phyloP scores from a whole-genome alignment of 1,140 invertebrate species.

The Sarcophaga bullata region DNA sequence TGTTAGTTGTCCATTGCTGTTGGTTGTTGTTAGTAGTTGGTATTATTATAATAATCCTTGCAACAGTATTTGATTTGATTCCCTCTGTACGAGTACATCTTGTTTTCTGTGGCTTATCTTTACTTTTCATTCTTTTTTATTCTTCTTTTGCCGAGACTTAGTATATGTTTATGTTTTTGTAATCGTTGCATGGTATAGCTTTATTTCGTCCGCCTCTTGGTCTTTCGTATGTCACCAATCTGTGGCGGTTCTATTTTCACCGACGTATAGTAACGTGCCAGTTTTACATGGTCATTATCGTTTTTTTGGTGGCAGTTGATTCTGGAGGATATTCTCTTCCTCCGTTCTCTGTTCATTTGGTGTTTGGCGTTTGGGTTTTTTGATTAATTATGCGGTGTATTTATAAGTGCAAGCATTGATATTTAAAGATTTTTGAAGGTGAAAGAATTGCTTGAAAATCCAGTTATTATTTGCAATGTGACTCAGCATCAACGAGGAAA shows the following conservation, averaged over 20 bases:
- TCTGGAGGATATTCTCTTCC: background rate
- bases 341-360: background rate
- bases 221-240: too few relatives aligned
- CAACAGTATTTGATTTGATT: too few relatives aligned
- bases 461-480: slow-evolving; percentile 43
- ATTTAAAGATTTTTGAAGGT: slow-evolving; percentile 6
- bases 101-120: too few relatives aligned
- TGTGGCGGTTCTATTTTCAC: too few relatives aligned
- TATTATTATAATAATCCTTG: too few relatives aligned
- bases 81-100: too few relatives aligned
- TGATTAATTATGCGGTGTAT: slow-evolving; percentile 48
- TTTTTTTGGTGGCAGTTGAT: background rate
- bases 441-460: slow-evolving; percentile 44
- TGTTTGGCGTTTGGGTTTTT: slow-evolving; percentile 40
- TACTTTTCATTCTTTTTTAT: too few relatives aligned
- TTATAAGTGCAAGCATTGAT: slow-evolving; percentile 22
- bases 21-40: too few relatives aligned
- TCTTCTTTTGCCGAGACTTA: too few relatives aligned
- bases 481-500: background rate
- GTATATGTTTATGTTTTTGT: background rate
- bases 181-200: background rate
- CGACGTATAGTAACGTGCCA: too few relatives aligned
- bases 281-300: slow-evolving; percentile 20
- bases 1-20: too few relatives aligned
- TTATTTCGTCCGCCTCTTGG: background rate